A percentile compares a stretch with the other conserved stretches of the same genome.
Conservation (phyloP, 1,140 invertebrate species). For the Oncopodura yosiiana region DNA sequence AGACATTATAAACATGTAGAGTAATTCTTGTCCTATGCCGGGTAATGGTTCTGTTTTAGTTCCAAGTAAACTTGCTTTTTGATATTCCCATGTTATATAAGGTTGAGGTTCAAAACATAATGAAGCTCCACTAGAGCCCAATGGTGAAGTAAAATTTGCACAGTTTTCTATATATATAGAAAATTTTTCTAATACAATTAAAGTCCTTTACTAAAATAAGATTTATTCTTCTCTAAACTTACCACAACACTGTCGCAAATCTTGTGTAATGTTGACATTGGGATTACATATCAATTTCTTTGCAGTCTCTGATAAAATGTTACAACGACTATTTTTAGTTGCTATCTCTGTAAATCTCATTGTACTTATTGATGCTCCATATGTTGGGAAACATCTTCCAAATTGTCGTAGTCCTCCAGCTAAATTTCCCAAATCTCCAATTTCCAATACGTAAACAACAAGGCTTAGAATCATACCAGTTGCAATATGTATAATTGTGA, state of each 20-base stretch:
- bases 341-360: slow-evolving; percentile 32
- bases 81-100: slow-evolving; percentile 26
- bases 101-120: slow-evolving; percentile 26
- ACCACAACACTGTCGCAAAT: slow-evolving; percentile 29
- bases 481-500: slow-evolving; percentile 27
- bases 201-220: background rate
- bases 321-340: slow-evolving; percentile 26
- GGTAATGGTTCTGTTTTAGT: background rate
- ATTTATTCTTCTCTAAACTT: background rate
- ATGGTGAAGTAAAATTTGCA: background rate
- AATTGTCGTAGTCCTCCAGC: slow-evolving; percentile 1
- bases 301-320: slow-evolving; percentile 16
- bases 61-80: background rate
- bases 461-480: slow-evolving; percentile 33
- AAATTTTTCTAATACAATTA: background rate
- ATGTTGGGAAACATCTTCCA: slow-evolving; percentile 30
- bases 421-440: background rate
- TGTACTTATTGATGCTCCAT: slow-evolving; percentile 24
- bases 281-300: slow-evolving; percentile 25
- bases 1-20: slow-evolving; percentile 25
- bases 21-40: slow-evolving; percentile 33
- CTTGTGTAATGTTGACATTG: slow-evolving; percentile 4
- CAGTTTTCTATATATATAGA: slow-evolving; percentile 23
- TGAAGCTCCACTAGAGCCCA: background rate
- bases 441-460: slow-evolving; percentile 24